Evolutionary conservation across 2,888 invertebrate species (phyloP).

Genomic region (Tetragonula carbonaria): DNA sequence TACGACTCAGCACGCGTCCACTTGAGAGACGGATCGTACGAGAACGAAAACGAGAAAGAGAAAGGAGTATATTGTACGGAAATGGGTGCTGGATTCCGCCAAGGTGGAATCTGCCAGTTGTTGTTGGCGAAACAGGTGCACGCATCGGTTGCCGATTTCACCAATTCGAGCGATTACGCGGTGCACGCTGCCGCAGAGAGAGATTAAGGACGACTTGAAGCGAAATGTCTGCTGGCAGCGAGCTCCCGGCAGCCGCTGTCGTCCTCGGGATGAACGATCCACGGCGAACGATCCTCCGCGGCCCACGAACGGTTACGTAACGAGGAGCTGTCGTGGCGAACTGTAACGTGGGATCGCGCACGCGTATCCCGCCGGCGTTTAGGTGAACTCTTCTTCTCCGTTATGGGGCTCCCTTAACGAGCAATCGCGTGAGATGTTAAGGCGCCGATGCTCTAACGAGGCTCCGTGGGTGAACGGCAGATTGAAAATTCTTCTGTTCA

Average conservation of each 20-base stretch:
- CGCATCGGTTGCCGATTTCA: constrained; percentile 36
- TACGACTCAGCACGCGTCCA: too few species aligned
- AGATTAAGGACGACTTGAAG: constrained; percentile 17
- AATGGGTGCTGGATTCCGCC: not conserved
- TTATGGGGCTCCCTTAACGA: not conserved
- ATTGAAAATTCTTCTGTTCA: not conserved
- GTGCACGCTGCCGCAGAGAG: not conserved
- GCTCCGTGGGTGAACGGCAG: not conserved
- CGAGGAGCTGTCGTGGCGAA: constrained; percentile 25
- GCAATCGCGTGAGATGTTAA: constrained; percentile 16
- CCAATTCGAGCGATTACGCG: constrained; percentile 12
- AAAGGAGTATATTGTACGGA: not conserved
- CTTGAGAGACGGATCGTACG: too few species aligned
- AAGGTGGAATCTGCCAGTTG: constrained; percentile 15
- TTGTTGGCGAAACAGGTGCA: constrained; percentile 51
- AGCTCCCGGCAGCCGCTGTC: not conserved
- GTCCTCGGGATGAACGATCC: constrained; percentile 33
- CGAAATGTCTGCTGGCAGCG: not conserved
- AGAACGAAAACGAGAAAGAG: not conserved
- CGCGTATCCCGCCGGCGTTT: not conserved
- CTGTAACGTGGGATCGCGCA: constrained; percentile 36
- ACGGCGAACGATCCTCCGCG: not conserved
- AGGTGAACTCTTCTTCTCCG: not conserved
- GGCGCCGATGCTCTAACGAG: not conserved
- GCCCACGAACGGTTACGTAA: constrained; percentile 17